Evolutionary conservation across 2,113 vertebrate species (phyloP).

Genomic region (Syngnathoides biaculeatus): DNA sequence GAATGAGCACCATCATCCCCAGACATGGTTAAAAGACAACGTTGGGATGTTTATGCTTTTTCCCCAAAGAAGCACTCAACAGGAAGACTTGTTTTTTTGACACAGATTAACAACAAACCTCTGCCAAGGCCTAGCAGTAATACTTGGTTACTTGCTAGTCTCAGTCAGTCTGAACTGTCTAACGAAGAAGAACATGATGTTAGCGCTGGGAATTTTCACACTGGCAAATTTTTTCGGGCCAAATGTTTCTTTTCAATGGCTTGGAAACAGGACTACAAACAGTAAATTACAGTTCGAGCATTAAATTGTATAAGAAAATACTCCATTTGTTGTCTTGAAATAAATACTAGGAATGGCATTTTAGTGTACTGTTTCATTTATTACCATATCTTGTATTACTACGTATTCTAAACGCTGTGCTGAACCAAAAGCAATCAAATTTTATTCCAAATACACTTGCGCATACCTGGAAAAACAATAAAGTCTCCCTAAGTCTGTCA

Average conservation of each 20-base stretch:
- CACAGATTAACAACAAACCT: constrained; percentile 9
- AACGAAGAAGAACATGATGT: not conserved
- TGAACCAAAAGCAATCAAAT: too few relatives aligned
- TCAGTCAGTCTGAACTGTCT: not conserved
- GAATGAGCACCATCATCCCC: constrained; percentile 13
- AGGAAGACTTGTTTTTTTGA: constrained; percentile 31
- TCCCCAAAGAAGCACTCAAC: constrained; percentile 14
- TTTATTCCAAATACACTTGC: too few relatives aligned
- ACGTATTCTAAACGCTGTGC: too few relatives aligned
- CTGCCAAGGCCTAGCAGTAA: not conserved
- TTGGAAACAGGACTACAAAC: not conserved
- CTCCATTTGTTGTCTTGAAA: too few relatives aligned
- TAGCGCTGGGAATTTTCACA: not conserved
- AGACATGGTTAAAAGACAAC: constrained; percentile 17
- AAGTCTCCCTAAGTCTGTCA: too few relatives aligned
- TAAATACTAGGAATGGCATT: not conserved
- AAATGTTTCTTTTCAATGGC: not conserved
- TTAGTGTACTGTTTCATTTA: not conserved
- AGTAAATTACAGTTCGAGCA: too few relatives aligned
- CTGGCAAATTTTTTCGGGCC: not conserved
- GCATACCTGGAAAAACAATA: too few relatives aligned
- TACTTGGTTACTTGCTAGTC: not conserved
- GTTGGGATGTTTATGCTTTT: constrained; percentile 45
- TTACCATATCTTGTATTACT: too few relatives aligned
- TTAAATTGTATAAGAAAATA: too few relatives aligned